These are phyloP conservation scores for Catharus minimus DNA, from an alignment of 2,113 vertebrate species.

Conservation along the genomic window DNA sequence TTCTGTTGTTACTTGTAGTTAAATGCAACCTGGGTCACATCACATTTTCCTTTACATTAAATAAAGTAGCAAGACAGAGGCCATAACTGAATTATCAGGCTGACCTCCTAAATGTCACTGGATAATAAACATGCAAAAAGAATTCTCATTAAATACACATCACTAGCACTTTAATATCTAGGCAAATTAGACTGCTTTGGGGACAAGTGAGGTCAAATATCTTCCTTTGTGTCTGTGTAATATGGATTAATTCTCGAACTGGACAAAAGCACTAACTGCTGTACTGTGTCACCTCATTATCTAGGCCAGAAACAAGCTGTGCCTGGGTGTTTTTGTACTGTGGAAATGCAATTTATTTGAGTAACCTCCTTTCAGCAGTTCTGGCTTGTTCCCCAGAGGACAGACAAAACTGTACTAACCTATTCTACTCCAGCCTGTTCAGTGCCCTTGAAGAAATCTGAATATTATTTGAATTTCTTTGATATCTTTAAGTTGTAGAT, in stretches of 20 bases:
- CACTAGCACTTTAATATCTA: slow-evolving; percentile 51
- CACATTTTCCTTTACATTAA: slow-evolving; percentile 39
- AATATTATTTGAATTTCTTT: background rate
- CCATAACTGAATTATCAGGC: slow-evolving; percentile 46
- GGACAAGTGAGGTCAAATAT: slow-evolving; percentile 67
- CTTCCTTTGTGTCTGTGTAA: slow-evolving; percentile 61
- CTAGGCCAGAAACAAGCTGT: slow-evolving; percentile 23
- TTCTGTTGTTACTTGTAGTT: background rate
- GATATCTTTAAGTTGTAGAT: background rate
- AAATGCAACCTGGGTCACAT: slow-evolving; percentile 18
- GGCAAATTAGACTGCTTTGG: slow-evolving; percentile 64
- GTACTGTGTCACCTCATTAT: slow-evolving; percentile 30
- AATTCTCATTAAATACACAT: slow-evolving; percentile 67
- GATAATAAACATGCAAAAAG: slow-evolving; percentile 63
- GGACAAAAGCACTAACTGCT: slow-evolving; percentile 50
- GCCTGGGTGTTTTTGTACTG: slow-evolving; percentile 3
- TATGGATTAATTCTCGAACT: slow-evolving; percentile 60
- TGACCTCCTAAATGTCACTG: slow-evolving; percentile 70
- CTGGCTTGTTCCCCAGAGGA: slow-evolving; percentile 1
- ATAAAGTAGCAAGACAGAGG: slow-evolving; percentile 15
- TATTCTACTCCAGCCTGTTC: background rate
- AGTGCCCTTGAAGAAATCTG: background rate
- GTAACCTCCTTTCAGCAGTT: background rate
- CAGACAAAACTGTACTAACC: background rate
- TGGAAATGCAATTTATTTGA: slow-evolving; percentile 26